Conservation (phyloP, 2,888 invertebrate species). For the Ctena decussata region DNA sequence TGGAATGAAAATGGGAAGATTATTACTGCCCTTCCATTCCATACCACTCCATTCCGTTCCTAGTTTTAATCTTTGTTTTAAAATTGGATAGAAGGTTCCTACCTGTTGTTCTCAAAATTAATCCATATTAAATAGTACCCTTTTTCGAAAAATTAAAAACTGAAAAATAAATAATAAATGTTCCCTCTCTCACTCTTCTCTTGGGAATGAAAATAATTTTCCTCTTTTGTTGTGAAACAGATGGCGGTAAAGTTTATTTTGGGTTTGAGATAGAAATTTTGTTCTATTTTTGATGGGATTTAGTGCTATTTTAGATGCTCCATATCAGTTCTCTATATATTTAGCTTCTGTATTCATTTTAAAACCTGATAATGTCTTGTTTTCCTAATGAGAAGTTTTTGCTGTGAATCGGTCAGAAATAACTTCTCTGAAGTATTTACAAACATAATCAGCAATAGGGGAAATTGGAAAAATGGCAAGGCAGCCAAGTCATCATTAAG, state of each 20-base stretch:
- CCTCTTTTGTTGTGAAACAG: background rate
- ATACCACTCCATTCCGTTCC: too few relatives aligned
- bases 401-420: background rate
- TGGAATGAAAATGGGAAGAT: too few relatives aligned
- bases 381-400: background rate
- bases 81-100: too few relatives aligned
- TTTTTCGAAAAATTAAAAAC: too few relatives aligned
- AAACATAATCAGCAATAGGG: too few relatives aligned
- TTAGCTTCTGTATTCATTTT: background rate
- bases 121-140: too few relatives aligned
- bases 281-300: conserved; percentile 2
- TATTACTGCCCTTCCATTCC: too few relatives aligned
- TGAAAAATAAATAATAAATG: background rate
- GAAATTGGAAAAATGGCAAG: too few relatives aligned
- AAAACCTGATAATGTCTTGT: background rate
- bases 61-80: too few relatives aligned
- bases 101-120: too few relatives aligned
- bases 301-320: background rate
- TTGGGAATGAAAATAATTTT: background rate
- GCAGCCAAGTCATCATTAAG: too few relatives aligned
- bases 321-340: background rate
- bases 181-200: background rate
- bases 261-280: background rate
- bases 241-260: background rate
- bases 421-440: too few relatives aligned